Base-by-base conservation (phyloP, 35 echinoderm and acorn worm genomes). In the Apostichopus parvimensis region DNA sequence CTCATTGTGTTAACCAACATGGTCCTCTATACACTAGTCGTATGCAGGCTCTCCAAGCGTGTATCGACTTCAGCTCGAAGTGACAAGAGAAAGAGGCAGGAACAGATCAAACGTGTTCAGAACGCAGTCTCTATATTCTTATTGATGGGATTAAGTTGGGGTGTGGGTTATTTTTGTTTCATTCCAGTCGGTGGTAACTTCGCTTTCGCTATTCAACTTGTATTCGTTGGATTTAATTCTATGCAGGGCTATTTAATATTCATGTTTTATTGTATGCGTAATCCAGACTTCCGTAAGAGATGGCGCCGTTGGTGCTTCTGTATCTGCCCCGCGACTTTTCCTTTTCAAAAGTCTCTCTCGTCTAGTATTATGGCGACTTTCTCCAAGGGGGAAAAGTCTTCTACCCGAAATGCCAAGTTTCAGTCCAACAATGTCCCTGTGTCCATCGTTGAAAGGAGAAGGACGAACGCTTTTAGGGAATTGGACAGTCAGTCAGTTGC, bases 241-340 rank as follows among this genome's bases (percentile, higher is more conserved):
- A 91, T 91, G 89, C 89, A 91, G 55, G 89, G 89, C 1, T 91
- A 91, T 57, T 68, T 91, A 23, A 78, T 91, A 26, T 91, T 91
- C 56, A 91, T 91, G 89, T 79, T 91, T 26, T 91, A 91, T 53
- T 91, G 89, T 18, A 91, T 91, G 89, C 54, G 89, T 5, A 91
- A 91, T 60, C 89, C 89, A 5, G 89, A 91, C 24, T 91, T 91
- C 59, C 12, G 89, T 1, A 78, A 91, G 34, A 12, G 72, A 34
- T 91, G 89, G 89, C 71, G 89, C 17, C 54, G 53, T 5, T 91
- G 70, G 89, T 91, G 89, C 55, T 79, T 91, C 73, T 91, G 89
- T 52, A 45, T 78, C 68, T 91, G 77, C 25, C 72, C 77, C 12
- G 5, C 53, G 56, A 91, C n/a, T 9, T 78, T 78, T 25, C 72